Percentiles rank a stretch among this genome's conserved stretches.
Evolutionary conservation across 2,113 vertebrate species (phyloP).

Genomic region (Antechinus stuartii): DNA sequence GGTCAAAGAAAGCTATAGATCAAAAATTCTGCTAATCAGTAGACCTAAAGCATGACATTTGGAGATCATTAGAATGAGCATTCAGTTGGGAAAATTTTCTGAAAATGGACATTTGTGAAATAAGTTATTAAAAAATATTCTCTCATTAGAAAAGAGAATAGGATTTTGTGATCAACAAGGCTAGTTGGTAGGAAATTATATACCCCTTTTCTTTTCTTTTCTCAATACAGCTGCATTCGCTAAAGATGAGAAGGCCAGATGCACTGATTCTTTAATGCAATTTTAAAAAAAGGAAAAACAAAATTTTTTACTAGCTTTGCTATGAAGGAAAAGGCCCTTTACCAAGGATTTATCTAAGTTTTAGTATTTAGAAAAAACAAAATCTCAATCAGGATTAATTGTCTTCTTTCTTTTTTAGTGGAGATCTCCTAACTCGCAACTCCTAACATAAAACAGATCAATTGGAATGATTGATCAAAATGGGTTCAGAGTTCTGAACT

Average conservation of each 20-base stretch:
- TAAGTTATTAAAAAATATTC: conserved; percentile 21
- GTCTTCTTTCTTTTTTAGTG: conserved; percentile 11
- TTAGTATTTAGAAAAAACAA: background rate
- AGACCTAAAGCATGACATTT: background rate
- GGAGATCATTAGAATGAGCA: background rate
- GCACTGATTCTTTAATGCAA: background rate
- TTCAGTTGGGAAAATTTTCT: background rate
- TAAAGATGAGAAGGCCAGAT: background rate
- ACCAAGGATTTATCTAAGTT: background rate
- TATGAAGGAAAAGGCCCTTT: background rate
- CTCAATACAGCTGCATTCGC: conserved; percentile 28
- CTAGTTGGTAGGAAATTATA: background rate
- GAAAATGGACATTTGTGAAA: conserved; percentile 5
- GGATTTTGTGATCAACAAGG: conserved; percentile 8
- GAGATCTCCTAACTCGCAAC: conserved; percentile 28
- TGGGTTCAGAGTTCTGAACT: conserved; percentile 60
- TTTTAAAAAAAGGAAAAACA: background rate
- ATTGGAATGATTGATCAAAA: conserved; percentile 57
- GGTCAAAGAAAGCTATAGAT: fast-evolving
- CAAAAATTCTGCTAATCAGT: background rate
- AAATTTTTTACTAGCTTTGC: background rate
- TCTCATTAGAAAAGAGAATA: conserved; percentile 26
- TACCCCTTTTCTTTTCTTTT: conserved; percentile 39
- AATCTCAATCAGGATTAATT: too few relatives aligned
- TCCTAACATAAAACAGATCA: conserved; percentile 21